phyloP scores from a whole-genome alignment of 2,113 vertebrate species.

The Toxotes jaculatrix region DNA sequence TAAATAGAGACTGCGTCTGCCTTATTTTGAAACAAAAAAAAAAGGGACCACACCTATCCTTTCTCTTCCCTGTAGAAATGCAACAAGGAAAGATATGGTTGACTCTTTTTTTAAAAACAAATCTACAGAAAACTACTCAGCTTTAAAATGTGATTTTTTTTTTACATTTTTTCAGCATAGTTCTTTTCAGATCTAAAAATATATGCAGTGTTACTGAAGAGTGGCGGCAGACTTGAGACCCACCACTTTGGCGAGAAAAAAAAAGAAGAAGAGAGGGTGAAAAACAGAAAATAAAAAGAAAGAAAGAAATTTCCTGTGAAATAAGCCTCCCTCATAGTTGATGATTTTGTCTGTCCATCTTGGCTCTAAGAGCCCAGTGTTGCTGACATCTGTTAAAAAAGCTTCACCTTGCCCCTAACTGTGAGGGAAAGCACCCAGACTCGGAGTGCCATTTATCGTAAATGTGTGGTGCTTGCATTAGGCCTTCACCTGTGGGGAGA shows the following conservation, averaged over 20 bases:
- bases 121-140: background rate
- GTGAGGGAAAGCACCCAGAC: constrained; percentile 30
- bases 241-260: background rate
- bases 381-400: constrained; percentile 44
- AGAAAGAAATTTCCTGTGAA: constrained; percentile 5
- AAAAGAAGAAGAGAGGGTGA: background rate
- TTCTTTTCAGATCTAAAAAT: background rate
- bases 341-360: constrained; percentile 27
- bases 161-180: background rate
- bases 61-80: constrained; percentile 3
- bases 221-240: background rate
- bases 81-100: background rate
- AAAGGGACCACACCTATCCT: constrained; percentile 42
- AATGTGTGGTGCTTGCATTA: constrained; percentile 51
- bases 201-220: background rate
- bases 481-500: constrained; percentile 41
- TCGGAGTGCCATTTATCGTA: constrained; percentile 42
- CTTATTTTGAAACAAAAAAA: constrained; percentile 28
- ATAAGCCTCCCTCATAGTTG: background rate
- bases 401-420: constrained; percentile 30
- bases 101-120: background rate
- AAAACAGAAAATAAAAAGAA: background rate
- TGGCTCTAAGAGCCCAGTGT: constrained; percentile 23
- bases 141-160: background rate
- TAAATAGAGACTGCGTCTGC: constrained; percentile 46